Conservation (phyloP, 2,888 invertebrate genomes). For the Drosophila diplacantha region DNA sequence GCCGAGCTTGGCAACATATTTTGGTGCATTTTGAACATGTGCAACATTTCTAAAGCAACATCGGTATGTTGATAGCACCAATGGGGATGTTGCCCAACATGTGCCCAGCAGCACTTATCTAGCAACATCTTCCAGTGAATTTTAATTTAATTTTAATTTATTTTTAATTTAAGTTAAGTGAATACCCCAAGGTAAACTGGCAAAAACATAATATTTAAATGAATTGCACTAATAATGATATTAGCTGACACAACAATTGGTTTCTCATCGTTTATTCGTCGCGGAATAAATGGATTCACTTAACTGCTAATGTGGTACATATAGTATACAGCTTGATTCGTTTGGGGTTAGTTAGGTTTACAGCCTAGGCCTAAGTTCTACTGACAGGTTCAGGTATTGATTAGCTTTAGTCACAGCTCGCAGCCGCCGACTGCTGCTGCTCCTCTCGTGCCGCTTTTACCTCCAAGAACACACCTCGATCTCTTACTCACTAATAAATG, state of each 20-base stretch:
- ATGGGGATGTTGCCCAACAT: no score
- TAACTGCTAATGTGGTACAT: slow-evolving; percentile 21
- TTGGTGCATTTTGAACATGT: not conserved
- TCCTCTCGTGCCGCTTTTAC: slow-evolving; percentile 56
- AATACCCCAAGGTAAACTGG: not conserved
- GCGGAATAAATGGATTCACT: slow-evolving; percentile 12
- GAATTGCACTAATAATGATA: not conserved
- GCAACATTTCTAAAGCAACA: not conserved
- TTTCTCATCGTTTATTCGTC: slow-evolving; percentile 32
- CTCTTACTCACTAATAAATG: slow-evolving; percentile 74
- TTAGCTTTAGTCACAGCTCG: slow-evolving; percentile 63
- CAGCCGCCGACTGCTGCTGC: slow-evolving; percentile 43
- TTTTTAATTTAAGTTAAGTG: not conserved
- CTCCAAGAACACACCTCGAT: slow-evolving; percentile 51
- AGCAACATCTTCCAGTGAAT: not conserved
- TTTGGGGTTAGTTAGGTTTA: slow-evolving; percentile 17
- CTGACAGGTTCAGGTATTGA: slow-evolving; percentile 29
- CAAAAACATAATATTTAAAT: not conserved
- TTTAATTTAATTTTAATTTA: not conserved
- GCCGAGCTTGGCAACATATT: no score
- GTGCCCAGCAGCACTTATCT: not conserved
- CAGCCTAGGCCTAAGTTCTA: slow-evolving; percentile 29
- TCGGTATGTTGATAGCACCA: no score
- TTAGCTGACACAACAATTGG: not conserved
- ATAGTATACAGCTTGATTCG: slow-evolving; percentile 33